Base-by-base conservation (phyloP, 2,113 vertebrate genomes). In the Charina bottae region DNA sequence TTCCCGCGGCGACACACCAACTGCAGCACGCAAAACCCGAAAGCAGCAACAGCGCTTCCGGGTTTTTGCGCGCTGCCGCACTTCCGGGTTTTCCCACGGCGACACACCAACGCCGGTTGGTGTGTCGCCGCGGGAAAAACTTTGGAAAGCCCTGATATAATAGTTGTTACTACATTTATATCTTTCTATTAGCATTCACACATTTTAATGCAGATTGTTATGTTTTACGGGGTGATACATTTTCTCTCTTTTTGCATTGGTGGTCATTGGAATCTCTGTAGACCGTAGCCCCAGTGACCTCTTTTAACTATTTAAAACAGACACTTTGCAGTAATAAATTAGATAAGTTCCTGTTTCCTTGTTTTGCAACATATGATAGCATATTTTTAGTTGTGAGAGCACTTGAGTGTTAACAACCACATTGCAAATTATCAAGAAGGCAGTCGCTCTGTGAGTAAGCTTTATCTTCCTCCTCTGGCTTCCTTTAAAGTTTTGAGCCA, bases 371-470 rank as follows among this genome's bases (percentile, higher is more conserved):
- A 33, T 78, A 78, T 24, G 3, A 2, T 5, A 92, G 56, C 53
- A 78, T 95, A 93, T 96, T 97, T 96, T 94, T n/a, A 13, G 24
- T 55, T 46, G 19, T 87, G 28, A 13, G 9, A 94, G 33, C 33
- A 42, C 15, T 93, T 84, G 59, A 54, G 68, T 93, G 96, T 56
- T 24, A 91, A 60, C 0, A 83, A 94, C 95, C 95, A 95, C 93
- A 95, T 93, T 96, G 92, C 91, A 94, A 42, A 91, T 24, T 92
- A 96, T 95, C 94, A 93, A 54, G 78, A 92, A 78, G 55, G 90
- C 42, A 89, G 92, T 83, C 92, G 59, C 90, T 94, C 55, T 89
- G n/a, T 90, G 54, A 78, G 87, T 9, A 42, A 46, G 1, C 0
- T 91, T 1, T 95, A 90, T 95, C 94, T 94, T 46, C 84, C 64